Conservation (phyloP, 2,888 invertebrate genomes). For the Shargacucullia verbasci region DNA sequence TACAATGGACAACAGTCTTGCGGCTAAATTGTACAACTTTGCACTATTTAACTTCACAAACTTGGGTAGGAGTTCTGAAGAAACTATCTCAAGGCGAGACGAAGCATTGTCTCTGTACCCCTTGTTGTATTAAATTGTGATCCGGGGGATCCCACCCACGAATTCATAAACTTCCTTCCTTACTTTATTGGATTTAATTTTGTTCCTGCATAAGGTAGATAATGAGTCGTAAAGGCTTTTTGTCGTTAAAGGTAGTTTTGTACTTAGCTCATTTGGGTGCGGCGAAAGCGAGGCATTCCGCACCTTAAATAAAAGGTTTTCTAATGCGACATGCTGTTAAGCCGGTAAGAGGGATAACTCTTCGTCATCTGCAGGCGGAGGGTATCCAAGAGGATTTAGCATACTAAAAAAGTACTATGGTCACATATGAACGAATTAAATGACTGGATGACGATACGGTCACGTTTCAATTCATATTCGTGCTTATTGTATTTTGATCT, state of each 20-base stretch:
- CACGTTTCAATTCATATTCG: too few relatives aligned
- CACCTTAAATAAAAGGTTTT: too few relatives aligned
- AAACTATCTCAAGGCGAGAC: conserved; percentile 66
- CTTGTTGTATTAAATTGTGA: conserved; percentile 62
- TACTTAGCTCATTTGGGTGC: neutral
- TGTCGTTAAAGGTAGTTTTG: too few relatives aligned
- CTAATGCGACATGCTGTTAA: too few relatives aligned
- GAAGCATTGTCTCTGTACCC: conserved; percentile 68
- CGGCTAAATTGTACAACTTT: conserved; percentile 79
- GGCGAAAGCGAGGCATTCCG: too few relatives aligned
- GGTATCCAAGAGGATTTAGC: too few relatives aligned
- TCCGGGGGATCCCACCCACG: conserved; percentile 43
- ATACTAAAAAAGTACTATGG: too few relatives aligned
- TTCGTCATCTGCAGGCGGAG: too few relatives aligned
- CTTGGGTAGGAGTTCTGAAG: conserved; percentile 65
- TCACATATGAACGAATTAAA: too few relatives aligned
- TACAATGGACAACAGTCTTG: conserved; percentile 71
- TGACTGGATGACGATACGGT: too few relatives aligned
- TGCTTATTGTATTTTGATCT: neutral
- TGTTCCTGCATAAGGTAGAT: conserved; percentile 5
- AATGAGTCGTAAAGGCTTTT: neutral
- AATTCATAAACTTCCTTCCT: conserved; percentile 57
- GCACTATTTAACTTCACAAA: conserved; percentile 79
- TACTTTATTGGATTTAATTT: conserved; percentile 59
- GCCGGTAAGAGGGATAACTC: too few relatives aligned